Percentiles rank a stretch among this genome's conserved stretches.
Evolutionary conservation across 92 coral and sea anemone species (phyloP).

Genomic region (Pocillopora meandrina): DNA sequence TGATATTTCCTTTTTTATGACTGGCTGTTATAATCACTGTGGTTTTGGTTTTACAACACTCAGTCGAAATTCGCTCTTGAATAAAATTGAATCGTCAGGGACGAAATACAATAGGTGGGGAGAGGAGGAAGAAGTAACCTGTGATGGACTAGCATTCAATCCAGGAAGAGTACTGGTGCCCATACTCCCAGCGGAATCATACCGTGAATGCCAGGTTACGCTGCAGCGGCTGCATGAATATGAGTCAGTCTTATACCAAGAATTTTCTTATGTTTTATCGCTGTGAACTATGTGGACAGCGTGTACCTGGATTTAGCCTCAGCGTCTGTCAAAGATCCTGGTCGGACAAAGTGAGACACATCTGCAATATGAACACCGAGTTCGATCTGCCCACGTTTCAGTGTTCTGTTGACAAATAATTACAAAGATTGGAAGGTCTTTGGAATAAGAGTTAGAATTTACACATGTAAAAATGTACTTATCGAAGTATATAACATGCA

Average conservation of each 20-base stretch:
- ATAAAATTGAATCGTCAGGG: no score
- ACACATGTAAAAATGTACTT: not conserved
- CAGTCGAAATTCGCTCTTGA: no score
- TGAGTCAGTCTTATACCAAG: not conserved
- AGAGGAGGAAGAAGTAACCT: no score
- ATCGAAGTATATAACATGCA: not conserved
- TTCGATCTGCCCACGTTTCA: conserved; percentile 74
- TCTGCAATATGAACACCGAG: conserved; percentile 97
- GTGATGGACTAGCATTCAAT: no score
- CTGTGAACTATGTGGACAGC: not conserved
- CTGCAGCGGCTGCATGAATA: no score
- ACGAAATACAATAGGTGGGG: no score
- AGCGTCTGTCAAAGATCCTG: conserved; percentile 86
- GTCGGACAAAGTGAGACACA: conserved; percentile 86
- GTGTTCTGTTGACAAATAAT: conserved; percentile 6
- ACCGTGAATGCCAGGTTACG: no score
- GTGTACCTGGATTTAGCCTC: conserved; percentile 85
- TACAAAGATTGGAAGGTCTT: not conserved
- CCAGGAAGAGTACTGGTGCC: no score
- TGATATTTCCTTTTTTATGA: no score
- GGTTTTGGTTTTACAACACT: no score
- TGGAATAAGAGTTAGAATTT: not conserved
- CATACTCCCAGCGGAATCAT: no score
- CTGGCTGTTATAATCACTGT: no score
- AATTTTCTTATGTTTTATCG: not conserved